Evolutionary conservation across 2,888 invertebrate genomes (phyloP), one percentile per base, ranked within the genome.

Genomic region (Habroteleia sp.): DNA sequence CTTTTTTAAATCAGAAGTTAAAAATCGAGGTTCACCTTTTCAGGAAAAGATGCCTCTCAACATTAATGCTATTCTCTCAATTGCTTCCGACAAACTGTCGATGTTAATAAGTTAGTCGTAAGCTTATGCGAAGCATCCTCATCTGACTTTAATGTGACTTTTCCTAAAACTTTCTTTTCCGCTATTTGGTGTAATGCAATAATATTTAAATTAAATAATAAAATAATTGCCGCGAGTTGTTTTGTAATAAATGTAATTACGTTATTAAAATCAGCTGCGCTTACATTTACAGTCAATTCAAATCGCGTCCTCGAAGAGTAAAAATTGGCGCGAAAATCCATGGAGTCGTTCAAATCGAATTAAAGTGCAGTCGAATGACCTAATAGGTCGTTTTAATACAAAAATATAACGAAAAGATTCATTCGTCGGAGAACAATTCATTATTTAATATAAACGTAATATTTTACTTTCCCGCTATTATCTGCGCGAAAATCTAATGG

Each of bases 141-240:
- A 41, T 20, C 56, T 35, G 66, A 39, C 52, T 66, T 74, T 68
- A 74, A 69, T 63, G 63, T 11, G 52, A 74, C 74, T 74, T 68
- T 74, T 74, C 63, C 74, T 74, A 69, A 62, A 69, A 74, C 74
- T 74, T 74, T 74, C 74, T 63, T 74, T 74, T 74, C 74, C 74
- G 69, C 50, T 41, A 63, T 69, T 54, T 44, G 1, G 11, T 2
- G 17, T 23, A 20, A 23, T 17, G 60, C 41, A 35, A 74, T 42
- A 48, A 35, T 62, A 60, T 66, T 41, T 41, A 68, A 68, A 68
- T 58, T 56, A 56, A 68, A 68, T 68, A 56, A 68, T 68, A 68
- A 56, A 68, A 10, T 13, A 7, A 11, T 42, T 23, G 14, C 35
- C 7, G 16, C 8, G 27, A 31, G 11, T 27, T 16, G 50, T 35